Evolutionary conservation across 2,888 invertebrate genomes (phyloP), one percentile per base, ranked within the genome.

Genomic region (Trissonchulus sp.): DNA sequence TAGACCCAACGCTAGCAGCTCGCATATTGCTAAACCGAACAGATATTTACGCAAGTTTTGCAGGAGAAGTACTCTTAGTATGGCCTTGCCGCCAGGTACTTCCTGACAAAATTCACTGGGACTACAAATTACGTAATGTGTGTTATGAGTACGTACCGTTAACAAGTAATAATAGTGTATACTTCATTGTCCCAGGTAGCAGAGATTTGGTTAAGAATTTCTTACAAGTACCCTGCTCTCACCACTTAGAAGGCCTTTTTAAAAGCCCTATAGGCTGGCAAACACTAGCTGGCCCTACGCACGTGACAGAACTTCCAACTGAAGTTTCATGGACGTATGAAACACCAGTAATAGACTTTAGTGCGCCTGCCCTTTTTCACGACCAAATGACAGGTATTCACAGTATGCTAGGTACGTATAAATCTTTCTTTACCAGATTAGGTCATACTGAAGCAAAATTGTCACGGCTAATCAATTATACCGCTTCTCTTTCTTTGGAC

Each of bases 71-170:
- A n/a, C 69, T 74, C 2, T 36, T 74, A 68, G 31, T 74, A 3
- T 68, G 68, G 68, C 30, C 69, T 23, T 74, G 74, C 30, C 34
- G 30, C 15, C 2, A 37, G n/a, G 31, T 74, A 2, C 2, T 68
- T 15, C 68, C 69, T n/a, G 48, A n/a, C 18, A 8, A 35, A 2
- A 38, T 74, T 36, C 71, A 34, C 31, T 74, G 74, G 74, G 48
- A 74, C 69, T 38, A 74, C 38, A 69, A 69, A 30, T 18, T 69
- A 15, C 72, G 71, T 38, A 36, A 37, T 18, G 71, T 28, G 3
- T 74, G 74, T 33, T 74, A 74, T 62, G 74, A 35, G 28, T 74
- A 36, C 37, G 18, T 74, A 30, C 74, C 74, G 1, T 3, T 74
- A 18, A 8, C 31, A 28, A 28, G 15, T 31, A 38, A 34, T n/a